Evolutionary conservation across 2,797 vertebrate genomes (phyloP), one percentile per base, ranked within the genome.

Genomic region (Meda fulgida): DNA sequence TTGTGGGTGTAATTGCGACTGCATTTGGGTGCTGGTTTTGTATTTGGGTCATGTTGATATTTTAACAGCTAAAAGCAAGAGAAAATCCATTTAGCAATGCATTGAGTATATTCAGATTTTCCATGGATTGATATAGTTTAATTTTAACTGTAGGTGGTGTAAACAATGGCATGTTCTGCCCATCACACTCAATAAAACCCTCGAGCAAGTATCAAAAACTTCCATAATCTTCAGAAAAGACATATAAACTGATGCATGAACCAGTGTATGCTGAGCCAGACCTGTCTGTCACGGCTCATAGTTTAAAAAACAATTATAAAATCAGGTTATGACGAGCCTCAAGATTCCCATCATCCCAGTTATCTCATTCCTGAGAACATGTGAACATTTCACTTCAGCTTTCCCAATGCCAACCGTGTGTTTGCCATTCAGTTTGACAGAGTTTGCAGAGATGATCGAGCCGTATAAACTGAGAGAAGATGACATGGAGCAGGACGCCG

Each of bases 361-460:
- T 7, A 18, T n/a, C 40, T 43, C 6, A 18, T 72, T 46, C 23
- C 38, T 72, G 13, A 72, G 67, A 23, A 40, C 11, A 34, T 29
- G 6, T 31, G 3, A 71, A 40, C 2, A 3, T 48, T 51, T 9
- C 46, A 13, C 43, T 73, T 51, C 4, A 51, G 26, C 26, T 34
- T 53, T 36, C 5, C 10, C 58, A 21, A 18, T 29, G n/a, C 58
- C n/a, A 38, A 78, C 18, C 26, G 43, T 63, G 65, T 51, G 34
- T 80, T 9, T 83, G 43, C 85, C 7, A 18, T 71, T 18, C 81
- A 99, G 98, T 84, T 90, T 96, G 92, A 79, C 93, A 36, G 95
- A 96, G 86, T 99, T 99, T 89, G 97, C 99, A 91, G 96, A 99
- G 92, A 94, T 99, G 96, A 96, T 99, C 82, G 98, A 99, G 92